Base-by-base conservation (phyloP, 2,113 vertebrate genomes). In the Megaceryle torquata region DNA sequence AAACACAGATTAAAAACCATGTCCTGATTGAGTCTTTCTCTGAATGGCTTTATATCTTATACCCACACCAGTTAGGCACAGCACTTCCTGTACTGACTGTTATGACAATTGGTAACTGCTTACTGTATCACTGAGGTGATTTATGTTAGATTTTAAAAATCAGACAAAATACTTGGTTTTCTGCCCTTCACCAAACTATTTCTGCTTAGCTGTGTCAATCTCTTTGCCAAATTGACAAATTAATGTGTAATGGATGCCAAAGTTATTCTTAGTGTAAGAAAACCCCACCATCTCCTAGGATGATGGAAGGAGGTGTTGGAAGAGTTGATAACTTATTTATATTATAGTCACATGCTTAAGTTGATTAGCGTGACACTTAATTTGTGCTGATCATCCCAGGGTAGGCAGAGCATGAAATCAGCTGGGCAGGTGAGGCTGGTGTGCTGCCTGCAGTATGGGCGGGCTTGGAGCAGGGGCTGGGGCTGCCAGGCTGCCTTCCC, bases 371-470 rank as follows among this genome's bases (percentile, higher is more conserved):
- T 64, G 64, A 35, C 43, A 35, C 91, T 89, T 89, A 67, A 74
- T 91, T 91, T 70, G 46, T 80, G n/a, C 61, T 82, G 43, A 82
- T 91, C 28, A 43, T 31, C 9, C 17, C 26, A 54, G 60, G 31
- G 28, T 56, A 43, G 44, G 54, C 82, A 88, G 51, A 51, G 46
- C 85, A 24, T 74, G 74, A 85, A 91, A 68, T 79, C 33, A 41
- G n/a, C 25, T 22, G 54, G 43, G 63, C 72, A 53, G 89, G 78
- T 80, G 75, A 57, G 0, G 5, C 59, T 72, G 37, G 44, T 2
- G 5, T 69, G 57, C 81, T 75, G 37, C 65, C 68, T 0, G 2
- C 43, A 35, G 59, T 0, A 0, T 2, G 4, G n/a, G 20, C 41
- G 37, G 16, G 11, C 50, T 57, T 33, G 46, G 46, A 60, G 24